Evolutionary conservation across 2,888 invertebrate genomes (phyloP).

Genomic region (Timema podura): DNA sequence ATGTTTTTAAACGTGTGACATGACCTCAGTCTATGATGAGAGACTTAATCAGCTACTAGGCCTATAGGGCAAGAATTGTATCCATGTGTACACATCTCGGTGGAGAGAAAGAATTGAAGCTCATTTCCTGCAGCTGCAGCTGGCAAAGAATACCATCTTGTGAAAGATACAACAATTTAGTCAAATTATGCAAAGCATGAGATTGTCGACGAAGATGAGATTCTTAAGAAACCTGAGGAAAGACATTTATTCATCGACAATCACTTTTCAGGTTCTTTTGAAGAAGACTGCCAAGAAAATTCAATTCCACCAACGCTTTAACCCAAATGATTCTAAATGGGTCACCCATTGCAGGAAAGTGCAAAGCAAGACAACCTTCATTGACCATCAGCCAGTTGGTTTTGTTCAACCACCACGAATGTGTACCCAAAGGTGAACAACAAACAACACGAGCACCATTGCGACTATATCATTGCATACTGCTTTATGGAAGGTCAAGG

Average conservation of each 20-base stretch:
- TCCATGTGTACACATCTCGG: not conserved
- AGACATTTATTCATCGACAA: not conserved
- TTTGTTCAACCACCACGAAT: conserved; percentile 6
- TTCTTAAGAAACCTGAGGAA: too few species aligned
- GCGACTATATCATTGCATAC: not conserved
- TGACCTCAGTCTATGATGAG: not conserved
- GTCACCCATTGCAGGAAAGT: too few species aligned
- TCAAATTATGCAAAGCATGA: not conserved
- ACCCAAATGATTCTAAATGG: not conserved
- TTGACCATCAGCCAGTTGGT: not conserved
- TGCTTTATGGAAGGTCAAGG: conserved; percentile 6
- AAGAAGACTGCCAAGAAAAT: not conserved
- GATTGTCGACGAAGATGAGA: not conserved
- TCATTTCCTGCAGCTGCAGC: not conserved
- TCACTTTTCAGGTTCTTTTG: not conserved
- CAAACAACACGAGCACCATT: not conserved
- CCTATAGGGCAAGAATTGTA: not conserved
- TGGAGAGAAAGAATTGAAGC: conserved; percentile 1
- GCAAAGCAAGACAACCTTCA: too few species aligned
- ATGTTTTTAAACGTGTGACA: conserved; percentile 1
- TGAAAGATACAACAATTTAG: not conserved
- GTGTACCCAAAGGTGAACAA: not conserved
- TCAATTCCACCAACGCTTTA: not conserved
- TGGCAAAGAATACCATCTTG: conserved; percentile 2
- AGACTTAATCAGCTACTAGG: not conserved